Conservation (phyloP, 2,113 vertebrate species). For the Arvicanthis niloticus region DNA sequence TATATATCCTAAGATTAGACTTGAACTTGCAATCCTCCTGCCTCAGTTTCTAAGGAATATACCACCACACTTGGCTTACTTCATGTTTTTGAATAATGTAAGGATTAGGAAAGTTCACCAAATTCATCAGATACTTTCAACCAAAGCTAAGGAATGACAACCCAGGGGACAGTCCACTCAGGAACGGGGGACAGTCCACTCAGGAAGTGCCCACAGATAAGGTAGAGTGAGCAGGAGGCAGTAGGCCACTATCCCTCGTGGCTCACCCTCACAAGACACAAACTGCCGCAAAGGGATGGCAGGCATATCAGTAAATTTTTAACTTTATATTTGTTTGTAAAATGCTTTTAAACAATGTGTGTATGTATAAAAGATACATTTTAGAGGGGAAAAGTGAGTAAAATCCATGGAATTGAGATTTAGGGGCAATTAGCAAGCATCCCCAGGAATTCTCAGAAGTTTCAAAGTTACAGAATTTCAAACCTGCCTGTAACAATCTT, state of each 20-base stretch:
- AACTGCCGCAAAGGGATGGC: neutral
- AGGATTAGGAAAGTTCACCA: neutral
- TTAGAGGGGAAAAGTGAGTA: neutral
- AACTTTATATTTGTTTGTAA: neutral
- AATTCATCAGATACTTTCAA: neutral
- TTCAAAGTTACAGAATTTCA: neutral
- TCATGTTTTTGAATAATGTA: slow-evolving; percentile 22
- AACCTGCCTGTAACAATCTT: neutral
- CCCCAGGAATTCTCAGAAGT: neutral
- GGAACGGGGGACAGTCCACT: neutral
- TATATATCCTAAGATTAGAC: neutral
- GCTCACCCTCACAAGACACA: neutral
- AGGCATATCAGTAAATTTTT: neutral
- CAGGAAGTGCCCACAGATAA: neutral
- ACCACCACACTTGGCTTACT: neutral
- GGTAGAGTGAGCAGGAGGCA: neutral
- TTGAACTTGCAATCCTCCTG: neutral
- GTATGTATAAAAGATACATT: neutral
- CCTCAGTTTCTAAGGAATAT: neutral
- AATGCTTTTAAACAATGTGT: neutral
- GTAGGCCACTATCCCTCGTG: neutral
- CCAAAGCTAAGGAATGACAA: neutral
- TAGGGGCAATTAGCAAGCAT: neutral
- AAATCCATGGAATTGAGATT: neutral
- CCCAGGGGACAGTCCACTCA: neutral